Base-by-base conservation (phyloP, 2,113 vertebrate genomes). In the Cinclus cinclus region DNA sequence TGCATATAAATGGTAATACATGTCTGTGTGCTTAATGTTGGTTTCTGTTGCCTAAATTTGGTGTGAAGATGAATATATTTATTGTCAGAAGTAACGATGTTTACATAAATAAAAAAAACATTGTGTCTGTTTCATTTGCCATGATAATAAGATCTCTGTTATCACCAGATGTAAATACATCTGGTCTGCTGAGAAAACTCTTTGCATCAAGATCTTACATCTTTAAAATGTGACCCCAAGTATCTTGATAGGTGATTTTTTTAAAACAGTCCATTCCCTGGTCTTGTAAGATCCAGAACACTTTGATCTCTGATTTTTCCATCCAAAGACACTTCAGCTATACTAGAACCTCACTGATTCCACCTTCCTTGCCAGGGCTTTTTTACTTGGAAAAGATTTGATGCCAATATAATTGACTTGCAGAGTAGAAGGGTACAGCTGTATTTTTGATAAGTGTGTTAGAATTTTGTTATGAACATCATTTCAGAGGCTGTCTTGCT, bases 171-270 rank as follows among this genome's bases (percentile, higher is more conserved):
- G 33, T 19, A 80, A 76, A 31, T 79, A 76, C 17, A 21, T 82
- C 30, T 46, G 11, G 3, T 85, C 74, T 80, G 17, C 77, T 81
- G 37, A 81, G 59, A 77, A 70, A 58, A 74, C 7, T 46, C 27
- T 22, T 24, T 75, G 44, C 47, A 85, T 12, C 21, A 35, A 84
- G 33, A 33, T 46, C 7, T 52, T 82, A 22, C 2, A 18, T 78
- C 83, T 90, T 58, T 25, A 24, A 87, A 78, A 77, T 50, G 21
- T 59, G 20, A 44, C 10, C 6, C 13, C 16, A 47, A 18, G 13
- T 55, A 33, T 56, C 9, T 9, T 63, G 13, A 20, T 63, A 31
- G 0, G 1, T 63, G 14, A 9, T 15, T 0, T 0, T 6, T 44
- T 65, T 83, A 46, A 23, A 65, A 42, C 22, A 84, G 1, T 73